Percentiles rank a stretch among this genome's conserved stretches.
Conservation (phyloP, 2,797 vertebrate genomes). For the Sebastes kiyomatsui region DNA sequence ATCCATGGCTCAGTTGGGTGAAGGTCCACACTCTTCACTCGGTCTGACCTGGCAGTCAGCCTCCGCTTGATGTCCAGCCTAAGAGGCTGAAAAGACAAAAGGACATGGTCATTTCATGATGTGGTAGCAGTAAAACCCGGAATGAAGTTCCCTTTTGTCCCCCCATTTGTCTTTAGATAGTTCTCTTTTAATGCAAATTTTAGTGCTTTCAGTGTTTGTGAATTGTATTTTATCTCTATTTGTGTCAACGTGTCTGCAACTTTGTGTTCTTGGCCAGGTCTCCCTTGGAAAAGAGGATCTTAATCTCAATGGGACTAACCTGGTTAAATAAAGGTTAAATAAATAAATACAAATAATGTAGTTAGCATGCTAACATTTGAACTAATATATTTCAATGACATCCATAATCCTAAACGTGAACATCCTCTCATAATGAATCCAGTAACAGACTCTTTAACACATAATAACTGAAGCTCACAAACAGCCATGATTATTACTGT, state of each 20-base stretch:
- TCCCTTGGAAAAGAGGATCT: too few species aligned
- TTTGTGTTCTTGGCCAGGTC: too few species aligned
- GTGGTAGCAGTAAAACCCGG: not conserved
- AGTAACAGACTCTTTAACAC: not conserved
- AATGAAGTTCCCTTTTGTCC: not conserved
- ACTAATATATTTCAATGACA: not conserved
- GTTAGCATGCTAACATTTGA: slow-evolving; percentile 26
- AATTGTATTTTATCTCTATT: too few species aligned
- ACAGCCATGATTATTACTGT: not conserved
- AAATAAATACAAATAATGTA: not conserved
- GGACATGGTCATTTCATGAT: not conserved
- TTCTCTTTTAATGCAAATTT: too few species aligned
- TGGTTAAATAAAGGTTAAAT: too few species aligned
- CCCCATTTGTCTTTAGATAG: too few species aligned
- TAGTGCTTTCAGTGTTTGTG: too few species aligned
- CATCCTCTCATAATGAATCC: fast-evolving
- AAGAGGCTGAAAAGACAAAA: slow-evolving; percentile 86
- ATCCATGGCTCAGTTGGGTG: slow-evolving; percentile 98
- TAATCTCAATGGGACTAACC: too few species aligned
- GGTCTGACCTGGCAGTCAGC: slow-evolving; percentile 95
- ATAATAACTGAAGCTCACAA: not conserved
- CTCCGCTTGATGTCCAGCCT: slow-evolving; percentile 98
- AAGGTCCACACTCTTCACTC: slow-evolving; percentile 97
- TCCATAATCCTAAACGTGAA: not conserved
- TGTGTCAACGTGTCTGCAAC: too few species aligned